phyloP scores from a whole-genome alignment of 2,797 vertebrate species.

The Linurgus olivaceus region DNA sequence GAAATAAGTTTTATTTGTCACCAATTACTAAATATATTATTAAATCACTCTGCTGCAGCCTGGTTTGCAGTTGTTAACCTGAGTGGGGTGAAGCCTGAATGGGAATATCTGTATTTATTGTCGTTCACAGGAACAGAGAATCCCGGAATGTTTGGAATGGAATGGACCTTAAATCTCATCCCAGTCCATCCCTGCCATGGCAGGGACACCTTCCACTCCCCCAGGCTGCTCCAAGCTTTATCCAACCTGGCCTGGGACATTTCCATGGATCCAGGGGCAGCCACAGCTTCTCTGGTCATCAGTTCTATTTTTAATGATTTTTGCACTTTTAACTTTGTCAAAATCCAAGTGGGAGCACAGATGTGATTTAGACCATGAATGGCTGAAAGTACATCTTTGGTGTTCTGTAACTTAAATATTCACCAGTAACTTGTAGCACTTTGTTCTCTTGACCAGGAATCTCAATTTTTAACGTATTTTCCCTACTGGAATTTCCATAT shows the following conservation, averaged over 20 bases:
- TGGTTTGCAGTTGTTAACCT: background rate
- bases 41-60: background rate
- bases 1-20: background rate
- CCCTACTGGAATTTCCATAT: background rate
- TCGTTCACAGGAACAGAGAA: background rate
- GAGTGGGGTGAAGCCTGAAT: background rate
- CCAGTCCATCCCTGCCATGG: background rate
- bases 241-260: background rate
- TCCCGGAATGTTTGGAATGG: background rate
- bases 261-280: background rate
- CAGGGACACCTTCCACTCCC: fast-evolving
- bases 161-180: background rate
- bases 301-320: background rate
- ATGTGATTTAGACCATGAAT: background rate
- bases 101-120: background rate
- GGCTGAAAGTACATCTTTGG: background rate
- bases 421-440: background rate
- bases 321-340: background rate
- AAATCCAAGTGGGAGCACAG: background rate
- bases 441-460: background rate
- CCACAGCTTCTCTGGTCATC: background rate
- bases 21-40: background rate
- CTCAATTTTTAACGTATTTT: background rate
- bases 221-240: background rate
- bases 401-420: background rate